phyloP scores from a whole-genome alignment of 2,797 vertebrate genomes.

The Hemibagrus guttatus region DNA sequence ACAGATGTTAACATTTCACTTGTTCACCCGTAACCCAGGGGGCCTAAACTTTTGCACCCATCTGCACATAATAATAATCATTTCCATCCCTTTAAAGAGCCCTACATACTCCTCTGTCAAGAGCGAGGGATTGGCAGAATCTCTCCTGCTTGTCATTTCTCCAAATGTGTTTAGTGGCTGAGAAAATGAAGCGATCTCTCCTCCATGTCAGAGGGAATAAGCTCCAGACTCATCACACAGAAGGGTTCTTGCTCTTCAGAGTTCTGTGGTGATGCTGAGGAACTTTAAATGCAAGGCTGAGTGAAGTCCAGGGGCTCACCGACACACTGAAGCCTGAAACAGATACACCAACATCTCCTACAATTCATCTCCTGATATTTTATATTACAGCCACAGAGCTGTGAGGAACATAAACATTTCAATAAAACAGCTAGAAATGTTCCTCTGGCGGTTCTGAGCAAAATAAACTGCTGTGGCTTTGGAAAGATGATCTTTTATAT shows the following conservation, averaged over 20 bases:
- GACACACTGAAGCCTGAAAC: constrained; percentile 40
- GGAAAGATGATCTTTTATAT: constrained; percentile 22
- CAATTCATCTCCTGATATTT: constrained; percentile 38
- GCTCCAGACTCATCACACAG: constrained; percentile 39
- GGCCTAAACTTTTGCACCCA: neutral
- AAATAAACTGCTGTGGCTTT: neutral
- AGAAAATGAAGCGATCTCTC: constrained; percentile 45
- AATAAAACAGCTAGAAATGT: constrained; percentile 20
- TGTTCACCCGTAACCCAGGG: neutral
- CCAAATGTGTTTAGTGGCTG: constrained; percentile 35
- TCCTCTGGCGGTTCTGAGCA: constrained; percentile 18
- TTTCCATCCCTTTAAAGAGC: neutral
- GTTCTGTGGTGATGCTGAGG: constrained; percentile 2
- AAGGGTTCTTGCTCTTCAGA: neutral
- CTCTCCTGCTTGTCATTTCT: constrained; percentile 47
- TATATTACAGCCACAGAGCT: constrained; percentile 37
- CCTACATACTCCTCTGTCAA: constrained; percentile 15
- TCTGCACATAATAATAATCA: neutral
- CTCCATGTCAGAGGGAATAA: constrained; percentile 45
- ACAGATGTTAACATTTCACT: neutral
- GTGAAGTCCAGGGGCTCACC: constrained; percentile 43
- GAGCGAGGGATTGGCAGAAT: constrained; percentile 40
- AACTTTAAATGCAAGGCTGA: constrained; percentile 32
- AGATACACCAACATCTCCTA: constrained; percentile 41
- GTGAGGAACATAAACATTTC: constrained; percentile 26